A percentile compares a stretch with the other conserved stretches of the same genome.
Conservation (phyloP, 1,140 invertebrate species). For the Drosophila fuyamai region DNA sequence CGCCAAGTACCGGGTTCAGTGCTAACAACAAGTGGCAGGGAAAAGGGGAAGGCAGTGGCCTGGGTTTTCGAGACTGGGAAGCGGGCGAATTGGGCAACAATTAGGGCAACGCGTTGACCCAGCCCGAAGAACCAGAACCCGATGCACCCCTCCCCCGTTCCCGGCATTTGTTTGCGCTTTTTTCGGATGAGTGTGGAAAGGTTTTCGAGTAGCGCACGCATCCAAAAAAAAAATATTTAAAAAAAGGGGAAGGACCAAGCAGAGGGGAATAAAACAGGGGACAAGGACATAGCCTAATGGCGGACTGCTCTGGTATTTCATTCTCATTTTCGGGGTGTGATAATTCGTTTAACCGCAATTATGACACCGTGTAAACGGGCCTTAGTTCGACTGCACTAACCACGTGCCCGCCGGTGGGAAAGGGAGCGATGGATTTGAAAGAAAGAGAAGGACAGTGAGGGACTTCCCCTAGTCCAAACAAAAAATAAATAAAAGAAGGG, state of each 20-base stretch:
- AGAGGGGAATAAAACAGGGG: conserved; percentile 17
- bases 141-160: conserved; percentile 10
- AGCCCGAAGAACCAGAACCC: conserved; percentile 21
- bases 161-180: conserved; percentile 40
- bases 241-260: conserved; percentile 24
- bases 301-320: conserved; percentile 31
- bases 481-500: conserved; percentile 28
- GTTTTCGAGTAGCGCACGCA: conserved; percentile 59
- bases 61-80: not conserved
- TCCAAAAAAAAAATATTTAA: conserved; percentile 5
- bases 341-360: conserved; percentile 84
- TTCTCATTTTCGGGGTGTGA: conserved; percentile 68
- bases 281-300: conserved; percentile 40
- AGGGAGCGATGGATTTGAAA: conserved; percentile 17
- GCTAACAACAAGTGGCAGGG: conserved; percentile 24
- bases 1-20: conserved; percentile 47
- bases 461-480: conserved; percentile 26
- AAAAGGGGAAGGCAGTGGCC: conserved; percentile 9
- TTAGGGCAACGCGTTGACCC: conserved; percentile 69
- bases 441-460: conserved; percentile 1
- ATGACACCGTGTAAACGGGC: conserved; percentile 67
- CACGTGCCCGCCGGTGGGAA: conserved; percentile 46
- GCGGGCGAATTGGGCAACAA: conserved; percentile 50
- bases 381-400: conserved; percentile 52
- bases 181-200: conserved; percentile 47